Evolutionary conservation across 2,888 invertebrate genomes (phyloP).

Genomic region (Prosapia bicincta): DNA sequence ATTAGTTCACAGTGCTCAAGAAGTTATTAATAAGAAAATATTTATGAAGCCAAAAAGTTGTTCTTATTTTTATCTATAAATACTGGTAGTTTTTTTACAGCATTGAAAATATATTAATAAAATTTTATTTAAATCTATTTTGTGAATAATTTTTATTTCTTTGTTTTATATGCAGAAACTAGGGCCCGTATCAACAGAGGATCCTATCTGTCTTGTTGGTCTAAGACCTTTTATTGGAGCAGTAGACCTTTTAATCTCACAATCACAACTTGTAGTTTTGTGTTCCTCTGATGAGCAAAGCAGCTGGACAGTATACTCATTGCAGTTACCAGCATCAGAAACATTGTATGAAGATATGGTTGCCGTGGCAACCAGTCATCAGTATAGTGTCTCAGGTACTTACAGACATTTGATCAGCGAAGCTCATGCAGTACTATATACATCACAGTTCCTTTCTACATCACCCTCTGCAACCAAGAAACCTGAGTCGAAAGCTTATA

Average conservation of each 20-base stretch:
- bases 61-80: too few relatives aligned
- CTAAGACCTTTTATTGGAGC: conserved; percentile 64
- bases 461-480: conserved; percentile 3
- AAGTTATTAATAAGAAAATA: too few relatives aligned
- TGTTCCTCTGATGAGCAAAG: conserved; percentile 46
- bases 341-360: conserved; percentile 67
- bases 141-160: too few relatives aligned
- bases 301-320: conserved; percentile 68
- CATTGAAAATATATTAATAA: too few relatives aligned
- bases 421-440: conserved; percentile 63
- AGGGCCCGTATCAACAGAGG: conserved; percentile 55
- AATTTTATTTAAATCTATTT: too few relatives aligned
- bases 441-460: conserved; percentile 41
- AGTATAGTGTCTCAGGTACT: conserved; percentile 60
- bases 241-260: conserved; percentile 51
- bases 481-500: conserved; percentile 8
- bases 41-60: too few relatives aligned
- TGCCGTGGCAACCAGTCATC: conserved; percentile 61
- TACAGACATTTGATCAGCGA: conserved; percentile 70
- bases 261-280: conserved; percentile 53
- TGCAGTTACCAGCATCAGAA: conserved; percentile 61
- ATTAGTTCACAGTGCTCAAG: too few relatives aligned
- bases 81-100: too few relatives aligned
- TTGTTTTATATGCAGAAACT: conserved; percentile 40
- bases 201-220: conserved; percentile 64